Evolutionary conservation across 1,140 invertebrate genomes (phyloP), one percentile per base, ranked within the genome.

Genomic region (Lepidurus packardi): DNA sequence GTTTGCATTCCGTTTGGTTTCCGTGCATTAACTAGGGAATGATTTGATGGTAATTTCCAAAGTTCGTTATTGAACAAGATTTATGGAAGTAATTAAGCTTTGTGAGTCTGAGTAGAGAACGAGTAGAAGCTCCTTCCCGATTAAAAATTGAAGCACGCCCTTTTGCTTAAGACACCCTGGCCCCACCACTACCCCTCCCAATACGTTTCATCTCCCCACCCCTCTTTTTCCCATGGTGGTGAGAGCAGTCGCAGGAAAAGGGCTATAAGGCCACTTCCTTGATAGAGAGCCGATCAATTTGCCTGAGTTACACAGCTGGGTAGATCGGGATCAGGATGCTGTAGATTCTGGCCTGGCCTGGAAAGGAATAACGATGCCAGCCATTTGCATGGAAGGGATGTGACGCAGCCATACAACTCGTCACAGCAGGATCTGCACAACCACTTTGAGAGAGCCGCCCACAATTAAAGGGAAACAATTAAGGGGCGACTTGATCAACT

Each of bases 251-350:
- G 53, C 53, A 65, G 53, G 53, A 65, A 65, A 65, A 65, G 53
- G 53, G n/a, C 53, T 65, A 65, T 65, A 65, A 65, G 53, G 53
- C 53, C 53, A 65, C n/a, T 65, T 65, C 53, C 53, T 65, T 65
- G 53, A 65, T 65, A 65, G 53, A 65, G 53, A 65, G 53, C 53
- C 53, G 53, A 65, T 65, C 53, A 65, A 65, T 65, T 65, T 65
- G 53, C 53, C 53, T 65, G 53, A 65, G 53, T 65, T 65, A 65
- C 53, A 65, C 53, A 65, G 53, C 53, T 65, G 53, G 53, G 53
- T 65, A 65, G 53, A 65, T 65, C 53, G 53, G 21, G 53, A 65
- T 65, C 53, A 65, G 53, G 53, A 65, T 65, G 53, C 53, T 65
- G 53, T 1, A 65, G 53, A 65, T 65, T n/a, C 53, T 65, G 53